These are phyloP conservation scores for Hesperia comma DNA, from an alignment of 2,888 invertebrate species.

Conservation along the genomic window DNA sequence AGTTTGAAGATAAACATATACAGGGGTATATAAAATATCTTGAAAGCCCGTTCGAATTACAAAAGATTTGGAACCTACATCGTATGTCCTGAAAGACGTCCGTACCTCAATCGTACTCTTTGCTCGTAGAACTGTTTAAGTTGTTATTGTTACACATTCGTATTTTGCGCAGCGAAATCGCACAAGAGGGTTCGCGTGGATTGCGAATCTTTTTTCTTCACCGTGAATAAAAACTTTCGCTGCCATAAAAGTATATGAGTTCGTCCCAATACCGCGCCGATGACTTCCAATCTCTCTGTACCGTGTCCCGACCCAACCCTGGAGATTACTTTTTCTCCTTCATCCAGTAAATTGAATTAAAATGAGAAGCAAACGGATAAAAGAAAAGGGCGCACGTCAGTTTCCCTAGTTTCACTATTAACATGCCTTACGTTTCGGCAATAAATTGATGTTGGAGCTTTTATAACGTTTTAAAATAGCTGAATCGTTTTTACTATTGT, in stretches of 20 bases:
- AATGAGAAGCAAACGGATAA: slow-evolving; percentile 80
- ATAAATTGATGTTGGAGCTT: slow-evolving; percentile 14
- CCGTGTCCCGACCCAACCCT: slow-evolving; percentile 78
- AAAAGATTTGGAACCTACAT: not conserved
- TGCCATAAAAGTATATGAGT: slow-evolving; percentile 81
- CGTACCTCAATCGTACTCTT: not conserved
- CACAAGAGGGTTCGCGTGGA: slow-evolving; percentile 57
- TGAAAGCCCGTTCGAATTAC: not conserved
- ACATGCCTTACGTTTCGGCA: slow-evolving; percentile 47
- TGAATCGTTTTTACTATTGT: too few relatives aligned
- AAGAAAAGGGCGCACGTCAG: slow-evolving; percentile 74
- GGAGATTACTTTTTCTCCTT: slow-evolving; percentile 81
- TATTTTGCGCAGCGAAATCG: slow-evolving; percentile 43
- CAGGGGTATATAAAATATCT: not conserved
- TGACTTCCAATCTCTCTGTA: slow-evolving; percentile 81
- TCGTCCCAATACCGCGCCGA: slow-evolving; percentile 80
- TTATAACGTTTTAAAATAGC: not conserved
- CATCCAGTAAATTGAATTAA: slow-evolving; percentile 82
- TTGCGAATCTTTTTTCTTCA: slow-evolving; percentile 76
- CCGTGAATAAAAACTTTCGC: slow-evolving; percentile 78
- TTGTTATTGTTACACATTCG: slow-evolving; percentile 39
- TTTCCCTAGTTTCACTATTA: slow-evolving; percentile 59
- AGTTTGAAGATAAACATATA: too few relatives aligned
- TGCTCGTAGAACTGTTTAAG: slow-evolving; percentile 18
- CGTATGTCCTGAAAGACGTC: slow-evolving; percentile 5